Evolutionary conservation across 2,888 invertebrate species (phyloP).

Genomic region (Chymomyza amoena): DNA sequence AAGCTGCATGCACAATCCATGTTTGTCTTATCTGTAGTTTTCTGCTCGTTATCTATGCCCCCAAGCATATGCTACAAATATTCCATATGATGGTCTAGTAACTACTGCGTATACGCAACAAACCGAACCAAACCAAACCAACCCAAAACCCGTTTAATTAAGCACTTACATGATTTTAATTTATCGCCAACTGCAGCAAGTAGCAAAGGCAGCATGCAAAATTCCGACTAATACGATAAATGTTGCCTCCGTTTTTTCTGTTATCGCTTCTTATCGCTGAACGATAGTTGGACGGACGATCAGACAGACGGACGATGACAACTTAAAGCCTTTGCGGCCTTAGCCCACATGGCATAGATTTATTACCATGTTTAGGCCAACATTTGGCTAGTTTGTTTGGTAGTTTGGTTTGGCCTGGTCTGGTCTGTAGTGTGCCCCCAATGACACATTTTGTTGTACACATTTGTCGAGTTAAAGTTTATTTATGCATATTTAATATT

Average conservation of each 20-base stretch:
- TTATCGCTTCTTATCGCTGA: slow-evolving; percentile 53
- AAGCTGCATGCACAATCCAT: background rate
- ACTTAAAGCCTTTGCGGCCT: background rate
- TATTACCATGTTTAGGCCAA: slow-evolving; percentile 36
- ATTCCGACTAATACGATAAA: background rate
- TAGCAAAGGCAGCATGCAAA: background rate
- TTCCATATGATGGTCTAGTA: background rate
- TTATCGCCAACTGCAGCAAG: slow-evolving; percentile 32
- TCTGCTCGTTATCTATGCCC: slow-evolving; percentile 21
- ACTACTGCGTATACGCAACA: background rate
- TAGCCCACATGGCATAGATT: slow-evolving; percentile 60
- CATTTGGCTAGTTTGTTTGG: slow-evolving; percentile 24
- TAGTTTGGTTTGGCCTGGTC: background rate
- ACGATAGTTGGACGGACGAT: slow-evolving; percentile 35
- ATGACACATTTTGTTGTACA: slow-evolving; percentile 42
- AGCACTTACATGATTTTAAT: slow-evolving; percentile 71
- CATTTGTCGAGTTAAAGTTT: slow-evolving; percentile 43
- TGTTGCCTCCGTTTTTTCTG: slow-evolving; percentile 5
- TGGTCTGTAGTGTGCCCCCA: slow-evolving; percentile 30
- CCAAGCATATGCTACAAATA: slow-evolving; percentile 67
- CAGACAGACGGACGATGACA: background rate
- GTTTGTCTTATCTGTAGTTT: slow-evolving; percentile 53
- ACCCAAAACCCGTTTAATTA: slow-evolving; percentile 64
- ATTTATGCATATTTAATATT: slow-evolving; percentile 68
- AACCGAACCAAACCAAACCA: background rate